These are phyloP conservation scores for Venustoraphidia nigricollis DNA, from an alignment of 2,888 invertebrate genomes.

Conservation along the genomic window DNA sequence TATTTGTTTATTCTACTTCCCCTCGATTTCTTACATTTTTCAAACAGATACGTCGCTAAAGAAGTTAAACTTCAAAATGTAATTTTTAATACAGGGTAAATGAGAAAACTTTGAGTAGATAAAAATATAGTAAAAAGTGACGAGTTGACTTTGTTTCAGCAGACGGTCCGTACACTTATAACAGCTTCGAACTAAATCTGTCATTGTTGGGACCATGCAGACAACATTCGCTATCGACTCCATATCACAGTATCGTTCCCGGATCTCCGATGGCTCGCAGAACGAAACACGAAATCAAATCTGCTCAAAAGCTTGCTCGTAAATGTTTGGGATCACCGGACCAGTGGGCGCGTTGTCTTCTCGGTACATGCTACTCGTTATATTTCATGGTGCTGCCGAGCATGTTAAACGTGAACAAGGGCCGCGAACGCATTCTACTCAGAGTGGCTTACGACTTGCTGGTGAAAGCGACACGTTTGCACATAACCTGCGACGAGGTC, in stretches of 20 bases:
- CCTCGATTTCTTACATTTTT: too few species aligned
- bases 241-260: conserved; percentile 32
- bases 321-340: conserved; percentile 41
- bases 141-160: conserved; percentile 6
- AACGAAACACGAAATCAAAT: conserved; percentile 89
- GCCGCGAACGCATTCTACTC: conserved; percentile 61
- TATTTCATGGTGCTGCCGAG: conserved; percentile 95
- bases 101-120: too few species aligned
- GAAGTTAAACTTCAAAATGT: too few species aligned
- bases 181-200: conserved; percentile 45
- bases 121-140: too few species aligned
- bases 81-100: too few species aligned
- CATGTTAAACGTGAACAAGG: conserved; percentile 51
- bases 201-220: conserved; percentile 31
- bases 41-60: too few species aligned
- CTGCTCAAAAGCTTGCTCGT: conserved; percentile 69
- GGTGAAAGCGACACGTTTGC: conserved; percentile 70
- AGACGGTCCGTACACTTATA: conserved; percentile 38
- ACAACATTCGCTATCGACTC: conserved; percentile 22
- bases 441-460: conserved; percentile 75
- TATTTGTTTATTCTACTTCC: too few species aligned
- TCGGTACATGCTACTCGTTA: conserved; percentile 80
- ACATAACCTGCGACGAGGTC: conserved; percentile 86
- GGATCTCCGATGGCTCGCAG: conserved; percentile 85
- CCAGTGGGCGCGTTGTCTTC: conserved; percentile 82